A percentile compares a stretch with the other conserved stretches of the same genome.
Evolutionary conservation across 2,888 invertebrate species (phyloP).

Genomic region (Metopia argyrocephala): DNA sequence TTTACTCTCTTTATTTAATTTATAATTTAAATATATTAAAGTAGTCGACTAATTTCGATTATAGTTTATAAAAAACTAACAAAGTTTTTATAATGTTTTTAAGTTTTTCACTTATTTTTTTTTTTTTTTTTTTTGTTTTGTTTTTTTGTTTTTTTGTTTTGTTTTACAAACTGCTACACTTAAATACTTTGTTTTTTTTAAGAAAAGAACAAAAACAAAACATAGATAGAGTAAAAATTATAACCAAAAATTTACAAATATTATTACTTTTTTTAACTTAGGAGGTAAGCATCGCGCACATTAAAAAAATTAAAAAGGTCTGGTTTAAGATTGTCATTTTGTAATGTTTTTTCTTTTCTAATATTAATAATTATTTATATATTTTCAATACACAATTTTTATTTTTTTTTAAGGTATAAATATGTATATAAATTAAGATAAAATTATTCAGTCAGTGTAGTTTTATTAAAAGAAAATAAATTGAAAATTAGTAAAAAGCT

Average conservation of each 20-base stretch:
- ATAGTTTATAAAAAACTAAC: conserved; percentile 48
- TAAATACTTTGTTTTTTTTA: conserved; percentile 5
- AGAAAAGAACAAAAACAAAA: conserved; percentile 22
- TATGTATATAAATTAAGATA: conserved; percentile 62
- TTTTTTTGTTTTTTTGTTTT: conserved; percentile 8
- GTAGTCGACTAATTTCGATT: conserved; percentile 40
- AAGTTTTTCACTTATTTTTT: not conserved
- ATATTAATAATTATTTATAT: conserved; percentile 19
- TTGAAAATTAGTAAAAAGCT: conserved; percentile 30
- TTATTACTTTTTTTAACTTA: not conserved
- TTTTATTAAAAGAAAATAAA: conserved; percentile 49
- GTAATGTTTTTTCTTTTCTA: conserved; percentile 11
- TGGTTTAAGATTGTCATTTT: conserved; percentile 56
- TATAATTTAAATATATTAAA: conserved; percentile 57
- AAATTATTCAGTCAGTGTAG: conserved; percentile 64
- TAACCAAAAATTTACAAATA: conserved; percentile 7
- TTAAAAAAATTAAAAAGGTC: not conserved
- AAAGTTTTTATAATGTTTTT: too few relatives aligned
- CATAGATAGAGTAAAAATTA: not conserved
- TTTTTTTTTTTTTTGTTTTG: not conserved
- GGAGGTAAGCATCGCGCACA: not conserved
- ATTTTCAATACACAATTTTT: conserved; percentile 1
- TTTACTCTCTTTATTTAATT: conserved; percentile 13
- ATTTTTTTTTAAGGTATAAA: conserved; percentile 36
- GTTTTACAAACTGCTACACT: conserved; percentile 38